Evolutionary conservation across 2,888 invertebrate species (phyloP).

Genomic region (Nemotelus pantherinus): DNA sequence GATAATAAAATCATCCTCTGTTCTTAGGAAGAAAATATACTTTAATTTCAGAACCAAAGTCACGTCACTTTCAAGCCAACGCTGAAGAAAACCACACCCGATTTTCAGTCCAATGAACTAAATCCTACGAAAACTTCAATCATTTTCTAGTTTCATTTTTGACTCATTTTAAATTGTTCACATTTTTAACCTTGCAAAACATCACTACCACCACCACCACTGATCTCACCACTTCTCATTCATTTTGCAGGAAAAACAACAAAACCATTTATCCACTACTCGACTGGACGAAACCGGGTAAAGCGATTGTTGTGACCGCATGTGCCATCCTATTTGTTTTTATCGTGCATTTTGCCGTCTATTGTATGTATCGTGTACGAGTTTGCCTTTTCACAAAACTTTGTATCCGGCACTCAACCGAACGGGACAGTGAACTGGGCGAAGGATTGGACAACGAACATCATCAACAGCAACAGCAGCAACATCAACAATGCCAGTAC

Average conservation of each 20-base stretch:
- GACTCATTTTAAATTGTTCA: too few relatives aligned
- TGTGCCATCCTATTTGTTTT: constrained; percentile 70
- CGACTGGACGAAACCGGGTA: constrained; percentile 77
- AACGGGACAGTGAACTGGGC: constrained; percentile 61
- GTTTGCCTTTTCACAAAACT: constrained; percentile 65
- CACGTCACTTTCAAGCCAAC: too few relatives aligned
- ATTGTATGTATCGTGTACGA: constrained; percentile 67
- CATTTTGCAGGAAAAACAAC: constrained; percentile 67
- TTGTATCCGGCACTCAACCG: constrained; percentile 61
- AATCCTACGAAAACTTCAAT: too few relatives aligned
- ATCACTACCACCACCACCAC: too few relatives aligned
- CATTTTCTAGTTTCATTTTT: too few relatives aligned
- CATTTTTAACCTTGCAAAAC: too few relatives aligned
- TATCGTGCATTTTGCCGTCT: constrained; percentile 70
- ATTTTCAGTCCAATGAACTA: too few relatives aligned
- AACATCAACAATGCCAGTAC: constrained; percentile 52
- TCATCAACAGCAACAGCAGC: constrained; percentile 42
- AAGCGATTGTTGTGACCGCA: constrained; percentile 69
- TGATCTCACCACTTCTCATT: too few relatives aligned
- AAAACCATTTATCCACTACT: constrained; percentile 79
- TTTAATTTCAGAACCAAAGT: too few relatives aligned
- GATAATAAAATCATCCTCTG: too few relatives aligned
- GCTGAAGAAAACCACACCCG: too few relatives aligned
- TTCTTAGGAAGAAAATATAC: too few relatives aligned
- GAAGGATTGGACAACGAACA: constrained; percentile 60